Evolutionary conservation across 2,888 invertebrate species (phyloP).

Genomic region (Candidula unifasciata): DNA sequence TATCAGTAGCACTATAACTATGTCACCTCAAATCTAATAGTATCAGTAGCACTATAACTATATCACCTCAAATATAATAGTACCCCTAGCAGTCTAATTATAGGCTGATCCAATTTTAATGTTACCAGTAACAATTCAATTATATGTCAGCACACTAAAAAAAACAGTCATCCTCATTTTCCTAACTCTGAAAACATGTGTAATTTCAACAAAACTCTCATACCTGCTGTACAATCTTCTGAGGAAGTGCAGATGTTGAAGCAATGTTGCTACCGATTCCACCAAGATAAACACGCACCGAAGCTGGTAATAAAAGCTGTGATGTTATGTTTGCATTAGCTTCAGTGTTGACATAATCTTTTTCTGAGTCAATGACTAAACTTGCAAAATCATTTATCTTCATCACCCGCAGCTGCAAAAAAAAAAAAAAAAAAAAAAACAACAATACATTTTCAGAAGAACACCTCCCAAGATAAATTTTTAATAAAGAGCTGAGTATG

Average conservation of each 20-base stretch:
- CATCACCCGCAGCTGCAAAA: conserved; percentile 26
- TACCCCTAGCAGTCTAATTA: no score
- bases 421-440: background rate
- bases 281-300: conserved; percentile 33
- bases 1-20: no score
- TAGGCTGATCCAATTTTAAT: no score
- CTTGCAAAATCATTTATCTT: conserved; percentile 43
- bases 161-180: background rate
- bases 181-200: background rate
- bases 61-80: no score
- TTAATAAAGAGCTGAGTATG: background rate
- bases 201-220: background rate
- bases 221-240: conserved; percentile 15
- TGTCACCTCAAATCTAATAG: no score
- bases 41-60: no score
- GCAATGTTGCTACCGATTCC: conserved; percentile 18
- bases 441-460: background rate
- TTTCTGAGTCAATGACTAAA: conserved; percentile 7
- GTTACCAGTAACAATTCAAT: no score
- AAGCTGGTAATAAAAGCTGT: background rate
- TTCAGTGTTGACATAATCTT: conserved; percentile 32
- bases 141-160: no score
- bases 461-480: background rate
- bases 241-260: conserved; percentile 30
- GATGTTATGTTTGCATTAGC: conserved; percentile 6